phyloP scores from a whole-genome alignment of 2,888 invertebrate species.

The Lathronympha strigana region DNA sequence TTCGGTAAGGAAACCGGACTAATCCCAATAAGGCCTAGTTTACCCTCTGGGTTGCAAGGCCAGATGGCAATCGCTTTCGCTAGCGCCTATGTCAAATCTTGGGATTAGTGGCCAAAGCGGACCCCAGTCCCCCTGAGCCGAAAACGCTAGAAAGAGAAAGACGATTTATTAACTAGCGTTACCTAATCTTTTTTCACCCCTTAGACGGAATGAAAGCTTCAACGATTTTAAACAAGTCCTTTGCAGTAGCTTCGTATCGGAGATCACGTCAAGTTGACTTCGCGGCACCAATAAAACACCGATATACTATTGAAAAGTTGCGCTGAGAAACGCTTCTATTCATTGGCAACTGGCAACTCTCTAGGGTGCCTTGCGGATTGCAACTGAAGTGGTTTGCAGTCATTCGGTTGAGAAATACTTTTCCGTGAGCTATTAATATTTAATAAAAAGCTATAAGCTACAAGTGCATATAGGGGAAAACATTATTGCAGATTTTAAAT shows the following conservation, averaged over 20 bases:
- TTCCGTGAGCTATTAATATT: neutral
- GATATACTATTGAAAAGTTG: slow-evolving; percentile 33
- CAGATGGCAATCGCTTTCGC: no score
- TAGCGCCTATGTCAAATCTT: no score
- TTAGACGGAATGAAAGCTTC: no score
- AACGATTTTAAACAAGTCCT: slow-evolving; percentile 1
- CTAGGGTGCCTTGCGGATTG: slow-evolving; percentile 14
- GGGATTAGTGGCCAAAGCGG: no score
- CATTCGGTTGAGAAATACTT: slow-evolving; percentile 15
- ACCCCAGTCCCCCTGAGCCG: no score
- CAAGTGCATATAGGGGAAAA: no score
- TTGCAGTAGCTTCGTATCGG: slow-evolving; percentile 2
- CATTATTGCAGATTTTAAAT: neutral
- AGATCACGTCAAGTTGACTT: slow-evolving; percentile 19
- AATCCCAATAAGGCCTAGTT: no score
- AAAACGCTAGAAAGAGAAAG: no score
- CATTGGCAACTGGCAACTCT: slow-evolving; percentile 24
- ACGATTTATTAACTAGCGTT: no score
- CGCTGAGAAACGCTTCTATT: slow-evolving; percentile 15
- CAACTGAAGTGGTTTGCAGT: slow-evolving; percentile 12
- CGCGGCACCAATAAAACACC: slow-evolving; percentile 26
- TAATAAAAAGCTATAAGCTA: neutral
- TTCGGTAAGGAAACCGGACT: no score
- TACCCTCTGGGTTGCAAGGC: no score
- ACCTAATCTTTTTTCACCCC: no score